A percentile compares a stretch with the other conserved stretches of the same genome.
Evolutionary conservation across 2,888 invertebrate genomes (phyloP).

Genomic region (Coenonympha glycerion): DNA sequence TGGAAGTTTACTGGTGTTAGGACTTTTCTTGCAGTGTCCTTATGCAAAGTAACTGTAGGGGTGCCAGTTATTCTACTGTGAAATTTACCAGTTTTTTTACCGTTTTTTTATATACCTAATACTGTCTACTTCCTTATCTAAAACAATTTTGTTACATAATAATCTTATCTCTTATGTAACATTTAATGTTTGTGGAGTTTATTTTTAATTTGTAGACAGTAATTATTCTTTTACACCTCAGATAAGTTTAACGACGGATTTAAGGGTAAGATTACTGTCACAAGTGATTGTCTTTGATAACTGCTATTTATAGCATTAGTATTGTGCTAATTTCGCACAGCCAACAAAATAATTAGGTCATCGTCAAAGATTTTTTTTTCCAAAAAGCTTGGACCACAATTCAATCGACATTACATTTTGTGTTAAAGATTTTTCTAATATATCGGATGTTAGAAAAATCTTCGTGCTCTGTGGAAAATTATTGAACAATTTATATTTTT

Average conservation of each 20-base stretch:
- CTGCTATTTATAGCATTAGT: background rate
- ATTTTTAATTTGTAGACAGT: constrained; percentile 5
- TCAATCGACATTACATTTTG: no score
- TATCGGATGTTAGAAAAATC: no score
- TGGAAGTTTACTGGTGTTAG: no score
- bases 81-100: no score
- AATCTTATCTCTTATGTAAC: constrained; percentile 4
- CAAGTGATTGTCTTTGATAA: background rate
- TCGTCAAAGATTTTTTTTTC: background rate
- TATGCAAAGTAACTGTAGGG: no score
- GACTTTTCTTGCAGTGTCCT: no score
- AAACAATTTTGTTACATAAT: background rate
- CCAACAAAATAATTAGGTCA: background rate
- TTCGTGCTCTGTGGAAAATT: no score
- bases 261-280: constrained; percentile 53
- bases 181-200: background rate
- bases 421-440: no score
- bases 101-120: background rate
- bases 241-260: constrained; percentile 59
- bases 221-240: constrained; percentile 39
- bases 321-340: background rate
- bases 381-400: background rate
- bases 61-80: no score
- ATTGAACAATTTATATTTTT: no score
- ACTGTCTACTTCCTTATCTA: background rate